phyloP scores from a whole-genome alignment of 1,140 invertebrate genomes.

The Papilio glaucus region DNA sequence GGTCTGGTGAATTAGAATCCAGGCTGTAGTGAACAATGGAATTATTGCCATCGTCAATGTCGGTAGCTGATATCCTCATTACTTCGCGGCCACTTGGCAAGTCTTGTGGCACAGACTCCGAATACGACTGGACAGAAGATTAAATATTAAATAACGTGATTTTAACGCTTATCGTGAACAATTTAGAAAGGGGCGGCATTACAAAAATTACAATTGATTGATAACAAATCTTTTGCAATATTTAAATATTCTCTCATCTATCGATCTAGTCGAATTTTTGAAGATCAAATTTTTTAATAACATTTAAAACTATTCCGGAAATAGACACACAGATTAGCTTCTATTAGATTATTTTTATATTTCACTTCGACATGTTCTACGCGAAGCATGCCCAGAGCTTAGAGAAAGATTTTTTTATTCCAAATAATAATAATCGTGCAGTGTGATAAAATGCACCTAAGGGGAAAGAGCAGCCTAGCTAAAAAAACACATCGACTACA shows the following conservation, averaged over 20 bases:
- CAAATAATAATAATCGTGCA: slow-evolving; percentile 82
- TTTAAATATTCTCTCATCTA: no score
- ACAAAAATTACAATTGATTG: not conserved
- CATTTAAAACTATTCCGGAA: not conserved
- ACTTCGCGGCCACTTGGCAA: slow-evolving; percentile 87
- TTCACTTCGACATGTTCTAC: slow-evolving; percentile 72
- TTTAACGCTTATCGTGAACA: not conserved
- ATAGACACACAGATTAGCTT: slow-evolving; percentile 15
- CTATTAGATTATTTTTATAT: slow-evolving; percentile 42
- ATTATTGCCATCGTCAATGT: slow-evolving; percentile 94
- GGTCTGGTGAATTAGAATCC: slow-evolving; percentile 84
- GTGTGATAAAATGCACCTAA: slow-evolving; percentile 80
- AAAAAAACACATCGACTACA: slow-evolving; percentile 80
- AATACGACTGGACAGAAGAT: slow-evolving; percentile 85
- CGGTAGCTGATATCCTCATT: slow-evolving; percentile 94
- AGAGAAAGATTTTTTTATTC: slow-evolving; percentile 76
- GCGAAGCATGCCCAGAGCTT: slow-evolving; percentile 81
- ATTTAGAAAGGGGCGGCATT: not conserved
- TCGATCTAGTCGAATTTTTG: not conserved
- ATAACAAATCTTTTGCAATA: not conserved
- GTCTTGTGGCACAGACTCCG: slow-evolving; percentile 90
- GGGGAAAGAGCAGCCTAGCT: slow-evolving; percentile 81
- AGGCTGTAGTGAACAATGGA: slow-evolving; percentile 89
- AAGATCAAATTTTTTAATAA: not conserved
- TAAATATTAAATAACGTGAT: slow-evolving; percentile 10